phyloP scores from a whole-genome alignment of 2,888 invertebrate species.

The Scaptomyza flava region DNA sequence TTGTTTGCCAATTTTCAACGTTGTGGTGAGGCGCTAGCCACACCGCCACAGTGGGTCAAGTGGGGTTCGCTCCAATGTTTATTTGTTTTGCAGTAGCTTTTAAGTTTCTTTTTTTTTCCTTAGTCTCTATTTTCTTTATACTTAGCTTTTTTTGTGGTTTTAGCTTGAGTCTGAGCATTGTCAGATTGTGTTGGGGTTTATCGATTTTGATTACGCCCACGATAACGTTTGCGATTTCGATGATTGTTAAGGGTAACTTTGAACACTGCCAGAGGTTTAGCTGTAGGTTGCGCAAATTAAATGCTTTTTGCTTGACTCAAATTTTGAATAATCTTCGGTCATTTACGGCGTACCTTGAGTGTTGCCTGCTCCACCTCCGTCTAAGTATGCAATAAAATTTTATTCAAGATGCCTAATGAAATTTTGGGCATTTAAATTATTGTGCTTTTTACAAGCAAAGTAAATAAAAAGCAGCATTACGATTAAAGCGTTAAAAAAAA shows the following conservation, averaged over 20 bases:
- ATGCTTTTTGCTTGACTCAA: constrained; percentile 23
- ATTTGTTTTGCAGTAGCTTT: constrained; percentile 38
- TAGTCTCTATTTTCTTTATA: constrained; percentile 8
- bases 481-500: constrained; percentile 50
- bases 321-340: constrained; percentile 56
- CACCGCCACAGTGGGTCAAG: constrained; percentile 65
- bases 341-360: constrained; percentile 27
- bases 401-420: constrained; percentile 61
- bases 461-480: constrained; percentile 45
- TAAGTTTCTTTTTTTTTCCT: constrained; percentile 9
- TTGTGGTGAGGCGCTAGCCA: constrained; percentile 18
- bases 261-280: background rate
- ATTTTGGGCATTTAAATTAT: constrained; percentile 67
- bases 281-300: constrained; percentile 57
- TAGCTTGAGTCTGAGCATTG: background rate
- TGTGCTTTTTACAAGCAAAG: constrained; percentile 41
- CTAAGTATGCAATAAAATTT: constrained; percentile 71
- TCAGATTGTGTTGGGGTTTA: constrained; percentile 16
- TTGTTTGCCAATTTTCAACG: constrained; percentile 58
- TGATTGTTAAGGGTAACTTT: constrained; percentile 12
- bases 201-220: constrained; percentile 46
- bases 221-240: constrained; percentile 32
- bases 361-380: constrained; percentile 14
- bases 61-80: constrained; percentile 52
- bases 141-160: constrained; percentile 8